Evolutionary conservation across 2,113 vertebrate genomes (phyloP), one percentile per base, ranked within the genome.

Genomic region (Symphodus melops): DNA sequence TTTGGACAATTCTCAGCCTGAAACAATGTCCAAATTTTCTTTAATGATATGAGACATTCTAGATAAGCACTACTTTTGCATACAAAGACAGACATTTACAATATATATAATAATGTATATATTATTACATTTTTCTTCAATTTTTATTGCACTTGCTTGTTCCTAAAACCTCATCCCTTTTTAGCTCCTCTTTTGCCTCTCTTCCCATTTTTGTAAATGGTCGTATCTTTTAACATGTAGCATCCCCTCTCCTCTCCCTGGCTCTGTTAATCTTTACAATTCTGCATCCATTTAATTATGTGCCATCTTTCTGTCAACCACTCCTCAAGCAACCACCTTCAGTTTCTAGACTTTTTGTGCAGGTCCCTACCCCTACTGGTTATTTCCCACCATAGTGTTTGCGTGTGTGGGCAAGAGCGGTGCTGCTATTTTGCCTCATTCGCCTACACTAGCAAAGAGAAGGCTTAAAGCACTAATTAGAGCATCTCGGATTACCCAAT

Each of bases 401-500:
- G 23, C 36, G 28, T 25, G 14, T 61, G 23, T 25, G 42, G 57
- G n/a, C 41, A 67, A 14, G 48, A 68, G 70, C 41, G 41, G 39
- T 1, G 54, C 19, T 55, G 77, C 11, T 83, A 41, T 77, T 79
- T 79, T 58, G 58, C 41, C 54, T 73, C 33, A 51, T 69, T 78
- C 72, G 72, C 63, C 73, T 63, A 63, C 66, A 58, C 58, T 3
- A 42, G 51, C 46, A 68, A 81, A 66, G 58, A 79, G 33, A 44
- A 81, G 54, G 74, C 80, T 73, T 74, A 41, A 68, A 85, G 78
- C 82, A 52, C 72, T 81, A 88, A 92, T 92, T 84, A 88, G 51
- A 69, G 72, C 1, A 9, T 75, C 65, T 71, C 55, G 72, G 75
- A 86, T 85, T 81, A 73, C 81, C 81, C 68, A 21, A 17, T 86